Conservation (phyloP, 2,888 invertebrate genomes). For the Caradrina clavipalpis region DNA sequence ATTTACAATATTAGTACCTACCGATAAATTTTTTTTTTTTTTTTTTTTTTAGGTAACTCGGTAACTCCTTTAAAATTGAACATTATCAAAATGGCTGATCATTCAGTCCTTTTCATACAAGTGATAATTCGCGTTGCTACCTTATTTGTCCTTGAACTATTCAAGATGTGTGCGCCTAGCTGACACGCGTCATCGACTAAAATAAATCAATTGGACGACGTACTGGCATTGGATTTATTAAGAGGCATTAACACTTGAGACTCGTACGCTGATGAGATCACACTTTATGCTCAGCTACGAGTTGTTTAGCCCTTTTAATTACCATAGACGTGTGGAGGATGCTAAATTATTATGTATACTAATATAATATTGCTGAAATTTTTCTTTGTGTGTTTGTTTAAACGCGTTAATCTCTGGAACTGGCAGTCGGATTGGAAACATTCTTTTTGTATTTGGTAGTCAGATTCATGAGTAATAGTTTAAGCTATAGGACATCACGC, state of each 20-base stretch:
- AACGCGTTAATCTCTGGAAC: too few species aligned
- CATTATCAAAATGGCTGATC: slow-evolving; percentile 1
- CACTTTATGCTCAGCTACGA: slow-evolving; percentile 40
- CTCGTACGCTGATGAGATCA: slow-evolving; percentile 49
- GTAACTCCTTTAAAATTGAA: neutral
- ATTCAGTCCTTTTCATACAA: slow-evolving; percentile 43
- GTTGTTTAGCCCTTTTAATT: slow-evolving; percentile 51
- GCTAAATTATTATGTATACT: slow-evolving; percentile 10
- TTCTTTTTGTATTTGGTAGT: too few species aligned
- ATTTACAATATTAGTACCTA: too few species aligned
- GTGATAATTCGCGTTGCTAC: slow-evolving; percentile 58
- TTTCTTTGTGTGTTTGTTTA: too few species aligned
- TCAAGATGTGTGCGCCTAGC: slow-evolving; percentile 50
- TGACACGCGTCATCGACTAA: slow-evolving; percentile 76
- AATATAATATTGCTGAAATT: too few species aligned
- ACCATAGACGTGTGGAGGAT: slow-evolving; percentile 43
- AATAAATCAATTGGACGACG: slow-evolving; percentile 75
- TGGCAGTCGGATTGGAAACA: too few species aligned
- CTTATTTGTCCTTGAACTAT: slow-evolving; percentile 68
- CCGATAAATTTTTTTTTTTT: neutral
- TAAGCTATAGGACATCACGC: too few species aligned
- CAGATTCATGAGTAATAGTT: too few species aligned
- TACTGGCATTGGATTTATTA: slow-evolving; percentile 66
- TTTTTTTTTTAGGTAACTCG: too few species aligned
- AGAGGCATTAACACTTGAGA: slow-evolving; percentile 59